phyloP scores from a whole-genome alignment of 92 coral and sea anemone species.

The Montipora capitata region DNA sequence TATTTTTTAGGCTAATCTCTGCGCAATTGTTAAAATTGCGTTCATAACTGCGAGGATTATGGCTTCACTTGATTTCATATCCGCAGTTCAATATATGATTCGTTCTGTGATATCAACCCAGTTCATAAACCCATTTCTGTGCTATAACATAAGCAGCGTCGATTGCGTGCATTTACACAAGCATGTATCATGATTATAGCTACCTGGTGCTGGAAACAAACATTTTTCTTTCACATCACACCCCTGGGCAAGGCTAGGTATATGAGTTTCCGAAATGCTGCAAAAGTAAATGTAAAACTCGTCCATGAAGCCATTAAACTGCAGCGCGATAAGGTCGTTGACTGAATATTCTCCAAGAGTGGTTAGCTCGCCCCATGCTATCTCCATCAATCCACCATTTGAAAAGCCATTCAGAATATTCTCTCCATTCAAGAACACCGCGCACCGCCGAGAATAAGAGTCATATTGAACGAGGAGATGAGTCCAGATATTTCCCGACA shows the following conservation, averaged over 20 bases:
- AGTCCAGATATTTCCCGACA: slow-evolving; percentile 39
- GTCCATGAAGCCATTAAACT: slow-evolving; percentile 47
- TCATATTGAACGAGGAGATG: slow-evolving; percentile 67
- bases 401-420: background rate
- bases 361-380: slow-evolving; percentile 39
- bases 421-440: slow-evolving; percentile 52
- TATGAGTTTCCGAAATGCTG: slow-evolving; percentile 44
- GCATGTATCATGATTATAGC: background rate
- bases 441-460: slow-evolving; percentile 33
- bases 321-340: slow-evolving; percentile 13
- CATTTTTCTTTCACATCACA: slow-evolving; percentile 52
- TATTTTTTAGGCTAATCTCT: no score
- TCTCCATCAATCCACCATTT: slow-evolving; percentile 30
- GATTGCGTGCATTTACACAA: background rate
- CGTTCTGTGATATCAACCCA: no score
- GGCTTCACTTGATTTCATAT: no score
- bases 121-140: no score
- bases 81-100: no score
- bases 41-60: no score
- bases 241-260: slow-evolving; percentile 38
- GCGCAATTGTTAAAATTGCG: no score
- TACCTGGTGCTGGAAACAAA: slow-evolving; percentile 40
- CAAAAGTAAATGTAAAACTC: slow-evolving; percentile 68
- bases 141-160: no score
- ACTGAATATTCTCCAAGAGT: slow-evolving; percentile 41